Percentiles rank a stretch among this genome's conserved stretches.
phyloP scores from a whole-genome alignment of 2,113 vertebrate species.

The Tylochromis polylepis region DNA sequence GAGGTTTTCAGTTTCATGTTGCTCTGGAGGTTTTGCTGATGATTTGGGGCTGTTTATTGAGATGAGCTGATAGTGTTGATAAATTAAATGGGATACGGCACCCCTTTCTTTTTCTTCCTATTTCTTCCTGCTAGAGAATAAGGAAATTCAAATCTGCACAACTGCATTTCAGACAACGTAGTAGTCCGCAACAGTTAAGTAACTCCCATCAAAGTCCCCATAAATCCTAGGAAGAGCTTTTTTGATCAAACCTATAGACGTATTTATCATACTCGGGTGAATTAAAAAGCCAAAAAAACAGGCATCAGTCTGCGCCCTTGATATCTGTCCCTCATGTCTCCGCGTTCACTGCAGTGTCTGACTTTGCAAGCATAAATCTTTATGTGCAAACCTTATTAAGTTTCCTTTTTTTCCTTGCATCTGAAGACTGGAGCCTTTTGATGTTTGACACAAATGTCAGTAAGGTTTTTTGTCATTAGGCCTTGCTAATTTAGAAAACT shows the following conservation, averaged over 20 bases:
- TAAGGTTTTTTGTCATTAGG: slow-evolving; percentile 14
- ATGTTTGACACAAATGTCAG: slow-evolving; percentile 53
- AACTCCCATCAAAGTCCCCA: slow-evolving; percentile 5
- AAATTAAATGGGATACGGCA: neutral
- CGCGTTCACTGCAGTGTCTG: neutral
- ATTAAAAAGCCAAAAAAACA: slow-evolving; percentile 5
- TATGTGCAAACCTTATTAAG: slow-evolving; percentile 41
- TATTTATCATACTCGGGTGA: slow-evolving; percentile 32
- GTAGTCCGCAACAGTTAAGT: neutral
- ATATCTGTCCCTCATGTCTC: neutral
- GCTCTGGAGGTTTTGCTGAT: slow-evolving; percentile 9
- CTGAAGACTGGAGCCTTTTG: slow-evolving; percentile 19
- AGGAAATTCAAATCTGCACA: slow-evolving; percentile 1
- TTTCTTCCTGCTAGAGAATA: neutral
- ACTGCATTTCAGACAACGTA: neutral
- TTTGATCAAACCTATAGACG: neutral
- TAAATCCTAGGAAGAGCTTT: neutral
- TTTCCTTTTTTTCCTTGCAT: slow-evolving; percentile 13
- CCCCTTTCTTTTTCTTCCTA: neutral
- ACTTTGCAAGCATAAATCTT: slow-evolving; percentile 53
- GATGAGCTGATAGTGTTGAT: neutral
- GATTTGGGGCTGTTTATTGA: slow-evolving; percentile 18
- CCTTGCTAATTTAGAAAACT: slow-evolving; percentile 53
- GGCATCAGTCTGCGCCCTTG: neutral
- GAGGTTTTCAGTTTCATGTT: slow-evolving; percentile 13